Evolutionary conservation across 2,113 vertebrate species (phyloP), one percentile per base, ranked within the genome.

Genomic region (Clarias magur): DNA sequence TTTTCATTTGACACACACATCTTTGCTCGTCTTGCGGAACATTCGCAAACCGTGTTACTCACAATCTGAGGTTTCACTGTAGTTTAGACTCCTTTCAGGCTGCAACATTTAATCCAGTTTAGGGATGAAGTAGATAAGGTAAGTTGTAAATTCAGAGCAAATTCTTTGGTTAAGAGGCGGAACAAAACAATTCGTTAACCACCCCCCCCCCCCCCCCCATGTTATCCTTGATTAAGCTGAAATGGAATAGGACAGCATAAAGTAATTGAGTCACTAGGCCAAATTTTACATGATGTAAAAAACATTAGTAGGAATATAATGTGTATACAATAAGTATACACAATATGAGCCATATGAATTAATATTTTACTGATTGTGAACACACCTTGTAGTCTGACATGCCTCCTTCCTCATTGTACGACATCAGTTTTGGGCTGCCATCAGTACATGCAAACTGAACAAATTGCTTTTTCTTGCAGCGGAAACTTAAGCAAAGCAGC

Each of bases 401-500:
- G 1, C 93, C 93, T 89, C 93, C 94, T 89, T 96, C 95, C 16
- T 93, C 85, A n/a, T 95, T 96, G 90, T 95, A 95, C n/a, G 57
- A 89, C 59, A 94, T 94, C 21, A 96, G 84, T 6, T 92, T 93
- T 91, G 95, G 95, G 81, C 54, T 88, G 48, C 93, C 93, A 23
- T 93, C 93, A 1, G 92, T 89, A 1, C 59, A 12, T 3, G n/a
- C 0, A 12, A 48, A 25, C 4, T 86, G 1, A 16, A 84, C 21
- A 73, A 91, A 76, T 80, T 0, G 5, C 0, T 21, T 84, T 78
- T 10, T 4, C 2, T 88, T 0, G 48, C 92, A 94, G 0, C 0
- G 0, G 0, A 94, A 57, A 75, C 62, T 0, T 8, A 92, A 16
- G 42, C 80, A 72, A 7, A 94, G 85, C 48, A 94, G 27, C 53